Evolutionary conservation across 2,888 invertebrate species (phyloP).

Genomic region (Mayetiola destructor): DNA sequence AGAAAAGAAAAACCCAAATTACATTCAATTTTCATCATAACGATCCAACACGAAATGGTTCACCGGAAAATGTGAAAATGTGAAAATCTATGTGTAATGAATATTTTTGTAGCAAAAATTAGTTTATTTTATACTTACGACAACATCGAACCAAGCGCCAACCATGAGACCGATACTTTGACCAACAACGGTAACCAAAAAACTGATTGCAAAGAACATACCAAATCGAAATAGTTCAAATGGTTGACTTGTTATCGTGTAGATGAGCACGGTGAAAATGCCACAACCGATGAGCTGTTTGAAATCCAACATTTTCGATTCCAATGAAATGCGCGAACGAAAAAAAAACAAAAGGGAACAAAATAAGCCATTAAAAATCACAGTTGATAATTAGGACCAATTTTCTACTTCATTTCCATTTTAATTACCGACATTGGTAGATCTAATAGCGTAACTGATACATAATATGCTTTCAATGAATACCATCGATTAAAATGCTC

Average conservation of each 20-base stretch:
- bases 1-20: conserved; percentile 18
- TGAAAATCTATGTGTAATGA: background rate
- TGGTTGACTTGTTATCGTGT: conserved; percentile 84
- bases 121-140: conserved; percentile 52
- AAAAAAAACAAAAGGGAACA: conserved; percentile 20
- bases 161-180: conserved; percentile 87
- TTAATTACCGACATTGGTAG: conserved; percentile 57
- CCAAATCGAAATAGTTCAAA: conserved; percentile 59
- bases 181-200: conserved; percentile 74
- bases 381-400: background rate
- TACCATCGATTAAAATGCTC: conserved; percentile 86
- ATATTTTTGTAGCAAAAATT: no score
- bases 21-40: background rate
- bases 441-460: conserved; percentile 60
- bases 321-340: conserved; percentile 19
- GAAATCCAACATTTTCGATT: no score
- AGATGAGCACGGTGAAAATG: conserved; percentile 59
- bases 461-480: conserved; percentile 66
- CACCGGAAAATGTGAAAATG: background rate
- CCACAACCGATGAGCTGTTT: conserved; percentile 54
- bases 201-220: conserved; percentile 73
- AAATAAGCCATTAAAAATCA: background rate
- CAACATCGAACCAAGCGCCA: conserved; percentile 74
- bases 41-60: no score
- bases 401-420: background rate